Percentiles rank a stretch among this genome's conserved stretches.
phyloP scores from a whole-genome alignment of 1,140 invertebrate species.

The Glomeris maerens region DNA sequence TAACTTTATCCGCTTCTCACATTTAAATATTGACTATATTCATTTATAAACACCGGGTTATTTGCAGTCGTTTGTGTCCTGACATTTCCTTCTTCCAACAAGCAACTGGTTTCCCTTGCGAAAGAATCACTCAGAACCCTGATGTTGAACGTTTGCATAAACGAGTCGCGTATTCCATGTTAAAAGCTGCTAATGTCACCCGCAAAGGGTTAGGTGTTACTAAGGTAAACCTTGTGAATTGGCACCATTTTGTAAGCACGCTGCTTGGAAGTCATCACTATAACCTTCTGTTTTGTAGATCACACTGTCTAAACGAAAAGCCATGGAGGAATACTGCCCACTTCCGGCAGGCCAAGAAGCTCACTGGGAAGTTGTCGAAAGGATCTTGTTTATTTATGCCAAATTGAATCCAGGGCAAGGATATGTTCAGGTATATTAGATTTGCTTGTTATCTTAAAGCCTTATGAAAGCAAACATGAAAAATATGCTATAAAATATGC shows the following conservation, averaged over 20 bases:
- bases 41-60: too few species aligned
- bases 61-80: conserved; percentile 70
- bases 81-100: conserved; percentile 96
- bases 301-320: conserved; percentile 41
- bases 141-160: conserved; percentile 56
- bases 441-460: neutral
- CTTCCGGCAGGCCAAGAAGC: conserved; percentile 68
- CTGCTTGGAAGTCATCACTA: neutral
- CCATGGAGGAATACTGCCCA: conserved; percentile 60
- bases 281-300: conserved; percentile 15
- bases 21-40: too few species aligned
- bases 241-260: conserved; percentile 11
- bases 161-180: conserved; percentile 66
- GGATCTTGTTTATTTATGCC: conserved; percentile 92
- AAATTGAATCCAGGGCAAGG: conserved; percentile 95
- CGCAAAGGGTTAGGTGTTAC: conserved; percentile 73
- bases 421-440: conserved; percentile 66
- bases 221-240: conserved; percentile 45
- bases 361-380: conserved; percentile 93
- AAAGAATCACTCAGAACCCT: conserved; percentile 38
- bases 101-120: conserved; percentile 70
- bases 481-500: too few species aligned
- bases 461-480: too few species aligned
- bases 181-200: conserved; percentile 76
- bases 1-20: too few species aligned